Evolutionary conservation across 2,113 vertebrate genomes (phyloP), one percentile per base, ranked within the genome.

Genomic region (Anarrhichthys ocellatus): DNA sequence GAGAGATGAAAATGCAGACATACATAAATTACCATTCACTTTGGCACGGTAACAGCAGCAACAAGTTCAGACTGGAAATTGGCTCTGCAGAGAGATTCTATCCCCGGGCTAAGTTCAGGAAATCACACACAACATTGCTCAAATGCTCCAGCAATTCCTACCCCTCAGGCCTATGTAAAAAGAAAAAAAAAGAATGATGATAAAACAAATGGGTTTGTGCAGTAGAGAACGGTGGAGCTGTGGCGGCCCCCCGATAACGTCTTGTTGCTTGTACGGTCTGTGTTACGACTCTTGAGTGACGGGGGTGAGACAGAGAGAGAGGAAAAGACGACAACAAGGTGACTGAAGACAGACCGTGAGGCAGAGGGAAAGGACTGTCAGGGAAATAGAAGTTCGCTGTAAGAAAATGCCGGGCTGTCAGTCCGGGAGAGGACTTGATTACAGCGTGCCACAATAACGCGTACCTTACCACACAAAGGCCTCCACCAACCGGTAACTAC

Each of bases 391-490:
- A 87, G 89, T 85, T 84, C 73, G 91, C 80, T 80, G 88, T 93
- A 92, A 93, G 88, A 86, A 89, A 91, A 84, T 79, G 87, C 75
- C 36, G 70, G 87, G 73, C 92, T 94, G 94, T 93, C 93, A 87
- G 84, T 65, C 62, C 13, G 5, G 17, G 73, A 73, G 85, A 94
- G 86, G 85, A 92, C 95, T 93, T 94, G 93, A 95, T 95, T 94
- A 93, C 84, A 92, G 75, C 68, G n/a, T 90, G 82, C 76, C 80
- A 79, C 75, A 50, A 22, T 46, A 40, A 32, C 52, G 36, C 42
- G 59, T 80, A 81, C 74, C 81, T 85, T 66, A 64, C 71, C 59
- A 52, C 64, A 84, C 76, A 87, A 80, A 83, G 62, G 48, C 73
- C 64, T 61, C 29, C 73, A 74, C 72, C 90, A 73, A 86, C 54